phyloP scores from a whole-genome alignment of 2,797 vertebrate genomes.

The Okamejei kenojei region DNA sequence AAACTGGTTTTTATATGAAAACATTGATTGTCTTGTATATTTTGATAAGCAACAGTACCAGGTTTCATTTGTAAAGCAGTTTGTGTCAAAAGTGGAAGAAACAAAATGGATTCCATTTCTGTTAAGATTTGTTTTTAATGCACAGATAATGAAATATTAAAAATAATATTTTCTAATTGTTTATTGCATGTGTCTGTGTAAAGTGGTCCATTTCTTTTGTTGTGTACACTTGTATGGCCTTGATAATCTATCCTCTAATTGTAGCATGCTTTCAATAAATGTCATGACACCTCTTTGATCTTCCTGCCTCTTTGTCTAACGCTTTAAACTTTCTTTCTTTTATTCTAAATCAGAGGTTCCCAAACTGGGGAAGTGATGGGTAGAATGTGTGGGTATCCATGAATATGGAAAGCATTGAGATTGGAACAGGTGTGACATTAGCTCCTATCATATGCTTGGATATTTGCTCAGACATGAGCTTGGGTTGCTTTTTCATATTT shows the following conservation, averaged over 20 bases:
- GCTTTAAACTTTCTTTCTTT: slow-evolving; percentile 48
- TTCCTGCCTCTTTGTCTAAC: slow-evolving; percentile 63
- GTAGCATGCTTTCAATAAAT: slow-evolving; percentile 77
- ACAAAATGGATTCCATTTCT: slow-evolving; percentile 61
- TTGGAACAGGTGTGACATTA: background rate
- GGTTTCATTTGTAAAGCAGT: slow-evolving; percentile 68
- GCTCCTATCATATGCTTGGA: background rate
- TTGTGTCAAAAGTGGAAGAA: slow-evolving; percentile 58
- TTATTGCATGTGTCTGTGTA: slow-evolving; percentile 66
- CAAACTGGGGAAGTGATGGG: background rate
- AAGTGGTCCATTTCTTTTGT: slow-evolving; percentile 54
- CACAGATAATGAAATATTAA: slow-evolving; percentile 73
- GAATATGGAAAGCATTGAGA: background rate
- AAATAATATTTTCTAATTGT: slow-evolving; percentile 69
- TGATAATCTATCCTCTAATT: slow-evolving; percentile 60
- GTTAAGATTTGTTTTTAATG: slow-evolving; percentile 65
- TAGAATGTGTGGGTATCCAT: background rate
- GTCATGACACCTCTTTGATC: slow-evolving; percentile 63
- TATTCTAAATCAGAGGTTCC: slow-evolving; percentile 39
- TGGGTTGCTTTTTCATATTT: background rate
- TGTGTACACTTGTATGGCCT: slow-evolving; percentile 59
- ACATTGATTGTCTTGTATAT: slow-evolving; percentile 67
- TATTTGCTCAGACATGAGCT: background rate
- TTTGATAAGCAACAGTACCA: slow-evolving; percentile 74
- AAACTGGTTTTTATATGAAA: slow-evolving; percentile 67